Percentiles rank a stretch among this genome's conserved stretches.
phyloP scores from a whole-genome alignment of 2,797 vertebrate genomes.

The Parambassis ranga region DNA sequence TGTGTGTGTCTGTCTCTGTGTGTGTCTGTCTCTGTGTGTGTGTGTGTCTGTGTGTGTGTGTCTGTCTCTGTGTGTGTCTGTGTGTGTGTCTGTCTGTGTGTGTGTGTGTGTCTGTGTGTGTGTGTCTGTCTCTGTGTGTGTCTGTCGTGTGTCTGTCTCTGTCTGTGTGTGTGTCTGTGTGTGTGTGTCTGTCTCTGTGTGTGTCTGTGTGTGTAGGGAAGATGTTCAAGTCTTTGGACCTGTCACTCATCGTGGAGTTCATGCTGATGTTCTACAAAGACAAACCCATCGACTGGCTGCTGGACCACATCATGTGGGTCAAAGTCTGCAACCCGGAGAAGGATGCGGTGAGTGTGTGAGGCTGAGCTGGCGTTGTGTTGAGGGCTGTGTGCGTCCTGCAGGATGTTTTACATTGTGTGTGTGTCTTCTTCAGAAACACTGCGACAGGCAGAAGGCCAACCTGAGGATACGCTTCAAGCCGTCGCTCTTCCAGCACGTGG shows the following conservation, averaged over 20 bases:
- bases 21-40: too few relatives aligned
- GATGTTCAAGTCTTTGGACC: conserved; percentile 97
- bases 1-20: conserved; percentile 8
- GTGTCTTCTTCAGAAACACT: conserved; percentile 88
- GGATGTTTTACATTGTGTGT: background rate
- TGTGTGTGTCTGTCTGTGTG: too few relatives aligned
- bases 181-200: too few relatives aligned
- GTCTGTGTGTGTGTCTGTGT: background rate
- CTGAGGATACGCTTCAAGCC: conserved; percentile 97
- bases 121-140: conserved; percentile 16
- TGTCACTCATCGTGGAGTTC: conserved; percentile 97
- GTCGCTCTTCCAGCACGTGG: conserved; percentile 96
- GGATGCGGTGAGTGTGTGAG: conserved; percentile 92
- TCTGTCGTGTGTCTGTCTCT: too few relatives aligned
- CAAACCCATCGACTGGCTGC: conserved; percentile 98
- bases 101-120: background rate
- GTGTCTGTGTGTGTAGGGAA: conserved; percentile 81
- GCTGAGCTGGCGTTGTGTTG: too few relatives aligned
- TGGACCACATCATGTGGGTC: conserved; percentile 99
- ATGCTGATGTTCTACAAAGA: conserved; percentile 99
- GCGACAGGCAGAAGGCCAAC: conserved; percentile 97
- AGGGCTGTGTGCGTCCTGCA: conserved; percentile 44
- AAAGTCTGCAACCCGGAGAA: conserved; percentile 99
- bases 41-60: conserved; percentile 4
- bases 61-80: background rate